Evolutionary conservation across 2,888 invertebrate species (phyloP), one percentile per base, ranked within the genome.

Genomic region (Perithous albicinctus): DNA sequence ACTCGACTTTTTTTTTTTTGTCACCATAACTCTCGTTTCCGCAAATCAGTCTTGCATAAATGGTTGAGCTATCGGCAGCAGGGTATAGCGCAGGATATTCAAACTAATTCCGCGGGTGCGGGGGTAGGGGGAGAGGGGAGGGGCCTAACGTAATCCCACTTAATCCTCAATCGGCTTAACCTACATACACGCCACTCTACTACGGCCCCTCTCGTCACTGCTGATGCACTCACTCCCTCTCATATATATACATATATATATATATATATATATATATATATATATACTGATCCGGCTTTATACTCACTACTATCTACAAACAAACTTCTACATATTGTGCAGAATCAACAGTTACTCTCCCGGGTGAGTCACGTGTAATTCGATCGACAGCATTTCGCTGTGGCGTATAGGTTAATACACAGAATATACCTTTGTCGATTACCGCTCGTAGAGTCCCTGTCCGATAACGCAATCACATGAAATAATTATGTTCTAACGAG

Each of bases 91-190:
- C 23, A 79, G 85, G 84, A 84, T 86, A 85, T 85, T 85, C 83
- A 84, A 85, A 76, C 83, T 87, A 86, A 87, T 87, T 86, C 84
- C 73, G 54, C 67, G 38, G 20, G 61, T 18, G 38, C n/a, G 48
- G 35, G 74, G 26, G 80, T 56, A 84, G 76, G 78, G 77, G 74
- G n/a, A n/a, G n/a, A 41, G 74, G 26, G 80, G 63, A 84, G 76
- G 78, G 77, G 74, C 67, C 84, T 75, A 83, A 86, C 82, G 80
- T 85, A 87, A 87, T 84, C 85, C 80, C 83, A 78, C 84, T 85
- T 85, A 87, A 87, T 85, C 86, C 87, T 81, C 84, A 85, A 84
- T 86, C 86, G 80, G 87, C 86, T 86, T 87, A 87, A 84, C 85
- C 86, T 85, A 87, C 84, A 86, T 86, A 80, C 84, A 82, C 75